Evolutionary conservation across 2,797 vertebrate species (phyloP), one percentile per base, ranked within the genome.

Genomic region (Kryptopterus vitreolus): DNA sequence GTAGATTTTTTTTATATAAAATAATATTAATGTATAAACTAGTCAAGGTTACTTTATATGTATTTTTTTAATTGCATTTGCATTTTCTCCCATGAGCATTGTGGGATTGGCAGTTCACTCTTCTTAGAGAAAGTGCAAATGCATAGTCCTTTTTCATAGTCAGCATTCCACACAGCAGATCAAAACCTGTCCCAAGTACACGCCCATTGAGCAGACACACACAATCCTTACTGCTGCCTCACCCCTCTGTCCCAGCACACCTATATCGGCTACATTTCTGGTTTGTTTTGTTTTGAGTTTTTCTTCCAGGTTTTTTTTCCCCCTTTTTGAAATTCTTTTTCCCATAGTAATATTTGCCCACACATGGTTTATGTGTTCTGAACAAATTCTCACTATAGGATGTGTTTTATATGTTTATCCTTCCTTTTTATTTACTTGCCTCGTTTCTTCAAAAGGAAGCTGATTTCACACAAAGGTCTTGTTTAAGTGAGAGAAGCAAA

Each of bases 161-260:
- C 85, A 65, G 80, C 86, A 91, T 91, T 92, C 88, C 89, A 83
- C 15, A 12, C 76, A 55, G 80, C 89, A 66, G 76, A 89, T 90
- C 76, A 62, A 76, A 89, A 89, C 90, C 80, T 92, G 91, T 89
- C 81, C 81, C 62, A 29, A 3, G 15, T 73, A 62, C 81, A 71
- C 84, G 83, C 78, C 81, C 62, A 26, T 0, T 0, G 3, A 31
- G 46, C 22, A 33, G 74, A 82, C 89, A 65, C 89, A 62, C 22
- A 46, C 61, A 53, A 33, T 70, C 59, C 50, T 35, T 61, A 53
- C 35, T 75, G 38, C 33, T 24, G 76, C 69, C 6, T 24, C n/a
- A 58, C 20, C 15, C 66, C 3, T 31, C 31, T n/a, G 5, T 73
- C 59, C 3, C 26, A 24, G 62, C 35, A 22, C 52, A 38, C 57